Evolutionary conservation across 2,113 vertebrate species (phyloP).

Genomic region (Scatophagus argus): DNA sequence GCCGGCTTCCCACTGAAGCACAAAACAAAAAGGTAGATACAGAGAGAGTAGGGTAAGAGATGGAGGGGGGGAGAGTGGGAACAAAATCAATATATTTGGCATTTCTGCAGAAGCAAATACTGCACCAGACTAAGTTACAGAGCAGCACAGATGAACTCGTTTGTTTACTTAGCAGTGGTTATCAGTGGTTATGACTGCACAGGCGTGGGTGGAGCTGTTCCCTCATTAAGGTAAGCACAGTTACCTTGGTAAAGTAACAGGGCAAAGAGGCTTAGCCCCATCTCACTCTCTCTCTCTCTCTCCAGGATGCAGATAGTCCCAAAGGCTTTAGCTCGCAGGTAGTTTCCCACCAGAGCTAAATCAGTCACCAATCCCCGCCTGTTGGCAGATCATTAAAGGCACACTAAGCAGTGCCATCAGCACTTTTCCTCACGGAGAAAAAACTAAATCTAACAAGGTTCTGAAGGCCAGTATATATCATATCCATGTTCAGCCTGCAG

Average conservation of each 20-base stretch:
- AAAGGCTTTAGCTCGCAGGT: conserved; percentile 50
- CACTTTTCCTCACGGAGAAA: conserved; percentile 9
- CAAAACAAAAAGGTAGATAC: not conserved
- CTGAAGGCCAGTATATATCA: conserved; percentile 21
- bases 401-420: conserved; percentile 33
- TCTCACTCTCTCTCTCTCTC: conserved; percentile 13
- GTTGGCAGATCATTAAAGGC: conserved; percentile 49
- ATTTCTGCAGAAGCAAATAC: not conserved
- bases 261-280: conserved; percentile 64
- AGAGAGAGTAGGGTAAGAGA: not conserved
- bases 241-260: conserved; percentile 45
- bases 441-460: not conserved
- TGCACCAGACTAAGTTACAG: not conserved
- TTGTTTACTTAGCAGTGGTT: conserved; percentile 3
- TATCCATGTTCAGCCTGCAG: not conserved
- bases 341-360: conserved; percentile 53
- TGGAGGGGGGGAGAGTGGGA: not conserved
- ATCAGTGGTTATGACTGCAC: too few species aligned
- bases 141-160: conserved; percentile 2
- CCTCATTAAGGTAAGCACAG: conserved; percentile 60
- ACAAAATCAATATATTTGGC: not conserved
- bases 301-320: conserved; percentile 29
- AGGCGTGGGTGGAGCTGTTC: conserved; percentile 35
- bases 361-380: conserved; percentile 44
- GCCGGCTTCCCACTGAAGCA: conserved; percentile 78